Evolutionary conservation across 2,888 invertebrate species (phyloP), one percentile per base, ranked within the genome.

Genomic region (Macrophya annulata): DNA sequence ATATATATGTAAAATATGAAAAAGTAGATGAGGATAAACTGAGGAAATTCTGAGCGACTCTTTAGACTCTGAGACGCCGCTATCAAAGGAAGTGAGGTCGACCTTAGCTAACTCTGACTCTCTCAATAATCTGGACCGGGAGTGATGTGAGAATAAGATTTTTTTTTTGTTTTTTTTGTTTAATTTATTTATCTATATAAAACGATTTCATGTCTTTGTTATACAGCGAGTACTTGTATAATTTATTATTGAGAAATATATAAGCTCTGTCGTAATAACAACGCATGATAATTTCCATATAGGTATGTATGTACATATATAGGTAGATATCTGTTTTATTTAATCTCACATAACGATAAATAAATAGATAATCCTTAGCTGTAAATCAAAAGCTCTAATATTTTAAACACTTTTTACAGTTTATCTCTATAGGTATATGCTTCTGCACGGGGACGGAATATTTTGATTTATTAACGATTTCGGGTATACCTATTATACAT

Each of bases 71-170:
- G 88, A 90, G 91, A 91, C 90, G 90, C 90, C 91, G 90, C 92
- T 93, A 93, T 93, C 93, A 90, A 89, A 93, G 93, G 93, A 93
- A 93, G 93, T 92, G 92, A 91, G 93, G 93, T 93, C 93, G 91
- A 93, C 90, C 85, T 76, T 72, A 59, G 74, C 62, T 31, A 31
- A 3, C 31, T 31, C 31, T 31, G 31, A 31, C 31, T 31, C 72
- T 40, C 72, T 45, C 43, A 43, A 68, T 68, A 68, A 68, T 68
- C 15, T 45, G 43, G 45, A 74, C 21, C 74, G 10, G 12, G 74
- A 74, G 21, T 74, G n/a, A 55, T 55, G n/a, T n/a, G 37, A 37
- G 37, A 68, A 15, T 68, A 37, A 68, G 68, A 1, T 37, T 37
- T 25, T 68, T 37, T 4, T 12, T 37, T 37, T 25, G 37, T 37